Base-by-base conservation (phyloP, 2,113 vertebrate genomes). In the Rhynchomys soricoides region DNA sequence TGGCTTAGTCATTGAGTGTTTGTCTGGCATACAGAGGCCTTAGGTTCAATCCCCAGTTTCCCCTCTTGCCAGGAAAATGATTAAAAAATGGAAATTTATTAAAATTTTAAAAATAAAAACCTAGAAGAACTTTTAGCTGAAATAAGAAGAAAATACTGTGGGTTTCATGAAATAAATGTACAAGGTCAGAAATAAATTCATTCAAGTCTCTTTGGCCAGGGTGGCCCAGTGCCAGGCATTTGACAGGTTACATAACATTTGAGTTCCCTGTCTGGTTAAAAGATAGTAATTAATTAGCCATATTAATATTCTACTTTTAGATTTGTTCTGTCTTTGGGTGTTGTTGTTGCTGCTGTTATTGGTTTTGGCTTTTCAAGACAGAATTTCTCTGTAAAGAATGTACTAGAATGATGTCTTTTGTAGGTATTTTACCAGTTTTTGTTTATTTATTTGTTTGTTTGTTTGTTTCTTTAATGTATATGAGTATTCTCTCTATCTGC, bases 291-390 rank as follows among this genome's bases (percentile, higher is more conserved):
- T 83, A 74, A 68, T 57, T 71, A 4, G 29, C 62, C 70, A 78
- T 88, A 70, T 19, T 31, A 90, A 64, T 55, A 70, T 68, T 77
- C 82, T 89, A 13, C 59, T 93, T 95, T 89, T 55, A 95, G 7
- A 91, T 96, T 45, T 79, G 22, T 93, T 90, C 90, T 52, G 3
- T 64, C 66, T 71, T 94, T 75, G 59, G 91, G 86, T 95, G 22
- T 62, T 24, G 59, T 62, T 57, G 55, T 29, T 64, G 9, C 2
- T 64, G 62, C 11, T 26, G 62, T 24, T 57, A 5, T 57, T 57
- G 17, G 57, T 21, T 57, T 62, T 37, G 66, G 31, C 7, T 68
- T 68, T 68, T 68, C n/a, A 71, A 40, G 70, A 40, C 70, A 21
- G 19, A 6, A 7, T 71, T 71, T 40, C 70, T 71, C 70, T 40